phyloP scores from a whole-genome alignment of 92 coral and sea anemone genomes.

The Phenganax subtilis region DNA sequence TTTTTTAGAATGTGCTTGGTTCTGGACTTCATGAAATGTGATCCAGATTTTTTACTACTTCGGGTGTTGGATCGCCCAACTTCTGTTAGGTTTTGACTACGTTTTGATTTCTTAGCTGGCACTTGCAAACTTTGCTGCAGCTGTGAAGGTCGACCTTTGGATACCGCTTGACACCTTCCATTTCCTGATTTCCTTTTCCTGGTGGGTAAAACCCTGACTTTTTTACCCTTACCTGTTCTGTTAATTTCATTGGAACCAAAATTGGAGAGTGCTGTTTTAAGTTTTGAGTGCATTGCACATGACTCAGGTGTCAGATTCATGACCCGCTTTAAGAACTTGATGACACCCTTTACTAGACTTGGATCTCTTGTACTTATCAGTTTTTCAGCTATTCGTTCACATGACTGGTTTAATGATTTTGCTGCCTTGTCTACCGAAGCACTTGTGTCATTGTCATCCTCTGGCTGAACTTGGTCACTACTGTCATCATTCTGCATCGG shows the following conservation, averaged over 20 bases:
- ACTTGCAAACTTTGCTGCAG: constrained; percentile 15
- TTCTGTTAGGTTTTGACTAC: not conserved
- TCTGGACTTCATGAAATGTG: too few species aligned
- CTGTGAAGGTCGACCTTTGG: constrained; percentile 42
- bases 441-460: too few species aligned
- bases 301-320: constrained; percentile 10
- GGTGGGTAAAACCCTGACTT: constrained; percentile 51
- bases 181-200: constrained; percentile 55
- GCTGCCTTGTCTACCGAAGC: too few species aligned
- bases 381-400: too few species aligned
- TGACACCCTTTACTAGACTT: not conserved
- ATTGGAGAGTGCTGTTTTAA: constrained; percentile 49
- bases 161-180: constrained; percentile 51
- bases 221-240: constrained; percentile 39
- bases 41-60: not conserved
- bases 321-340: constrained; percentile 53
- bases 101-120: constrained; percentile 48
- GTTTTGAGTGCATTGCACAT: constrained; percentile 47
- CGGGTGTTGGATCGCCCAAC: not conserved
- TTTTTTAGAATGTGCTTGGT: too few species aligned
- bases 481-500: too few species aligned
- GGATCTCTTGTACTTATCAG: too few species aligned
- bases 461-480: too few species aligned
- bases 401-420: too few species aligned
- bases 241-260: constrained; percentile 49